These are phyloP conservation scores for Epinotia ramella DNA, from an alignment of 2,888 invertebrate species.

Conservation along the genomic window DNA sequence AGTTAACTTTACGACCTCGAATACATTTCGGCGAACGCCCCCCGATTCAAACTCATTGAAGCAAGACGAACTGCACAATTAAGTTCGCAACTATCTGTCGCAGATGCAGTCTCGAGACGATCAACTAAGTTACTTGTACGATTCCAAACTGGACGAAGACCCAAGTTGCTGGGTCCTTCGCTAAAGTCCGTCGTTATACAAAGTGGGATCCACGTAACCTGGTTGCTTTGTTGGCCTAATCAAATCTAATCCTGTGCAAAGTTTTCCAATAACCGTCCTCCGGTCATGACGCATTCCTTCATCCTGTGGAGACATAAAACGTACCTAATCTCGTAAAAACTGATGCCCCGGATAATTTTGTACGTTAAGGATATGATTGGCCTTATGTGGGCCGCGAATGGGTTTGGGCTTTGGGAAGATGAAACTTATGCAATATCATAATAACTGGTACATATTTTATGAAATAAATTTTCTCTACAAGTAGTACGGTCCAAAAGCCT, in stretches of 20 bases:
- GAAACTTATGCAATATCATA: not conserved
- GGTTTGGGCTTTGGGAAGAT: not conserved
- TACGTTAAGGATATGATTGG: slow-evolving; percentile 36
- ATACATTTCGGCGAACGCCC: slow-evolving; percentile 11
- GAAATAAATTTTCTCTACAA: not conserved
- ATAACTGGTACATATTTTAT: not conserved
- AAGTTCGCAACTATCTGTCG: slow-evolving; percentile 39
- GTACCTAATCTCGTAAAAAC: slow-evolving; percentile 44
- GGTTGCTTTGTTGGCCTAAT: slow-evolving; percentile 59
- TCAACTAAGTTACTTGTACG: slow-evolving; percentile 32
- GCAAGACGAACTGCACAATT: slow-evolving; percentile 36
- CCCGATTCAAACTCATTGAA: slow-evolving; percentile 13
- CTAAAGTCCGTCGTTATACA: not conserved
- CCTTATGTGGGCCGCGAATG: slow-evolving; percentile 2
- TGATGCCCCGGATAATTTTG: slow-evolving; percentile 38
- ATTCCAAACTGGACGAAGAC: slow-evolving; percentile 20
- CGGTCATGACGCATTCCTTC: slow-evolving; percentile 47
- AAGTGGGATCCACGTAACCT: slow-evolving; percentile 6
- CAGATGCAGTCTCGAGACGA: slow-evolving; percentile 31
- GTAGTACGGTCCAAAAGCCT: not conserved
- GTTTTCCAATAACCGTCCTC: slow-evolving; percentile 82
- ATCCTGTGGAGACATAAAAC: slow-evolving; percentile 45
- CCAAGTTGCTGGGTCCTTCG: slow-evolving; percentile 13
- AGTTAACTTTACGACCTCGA: slow-evolving; percentile 24
- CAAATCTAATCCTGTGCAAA: slow-evolving; percentile 82